Evolutionary conservation across 2,888 invertebrate genomes (phyloP).

Genomic region (Beris morrisii): DNA sequence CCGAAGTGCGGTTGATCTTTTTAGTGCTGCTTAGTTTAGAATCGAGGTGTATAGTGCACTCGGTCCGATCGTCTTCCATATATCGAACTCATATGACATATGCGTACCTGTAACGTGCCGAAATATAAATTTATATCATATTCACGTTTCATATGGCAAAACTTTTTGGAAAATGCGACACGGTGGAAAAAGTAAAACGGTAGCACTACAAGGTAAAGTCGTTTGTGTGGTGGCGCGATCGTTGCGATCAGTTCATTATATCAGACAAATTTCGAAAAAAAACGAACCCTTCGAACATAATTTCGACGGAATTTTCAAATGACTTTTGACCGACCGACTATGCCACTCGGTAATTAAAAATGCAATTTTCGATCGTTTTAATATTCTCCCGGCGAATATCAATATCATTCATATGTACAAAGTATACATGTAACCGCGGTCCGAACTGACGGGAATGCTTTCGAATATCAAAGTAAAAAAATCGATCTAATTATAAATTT

Average conservation of each 20-base stretch:
- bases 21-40: neutral
- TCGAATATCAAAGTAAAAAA: neutral
- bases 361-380: constrained; percentile 42
- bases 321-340: constrained; percentile 22
- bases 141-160: constrained; percentile 23
- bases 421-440: constrained; percentile 8
- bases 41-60: too few relatives aligned
- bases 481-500: constrained; percentile 32
- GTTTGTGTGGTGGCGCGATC: constrained; percentile 10
- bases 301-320: constrained; percentile 31
- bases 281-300: constrained; percentile 11
- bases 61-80: too few relatives aligned
- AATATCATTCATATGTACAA: constrained; percentile 40
- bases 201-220: constrained; percentile 1
- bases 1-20: neutral
- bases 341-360: constrained; percentile 40
- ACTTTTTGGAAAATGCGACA: neutral
- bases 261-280: neutral
- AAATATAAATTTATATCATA: constrained; percentile 33
- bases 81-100: constrained; percentile 5
- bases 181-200: neutral
- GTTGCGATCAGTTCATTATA: constrained; percentile 5
- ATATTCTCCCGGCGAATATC: constrained; percentile 42
- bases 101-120: constrained; percentile 12
- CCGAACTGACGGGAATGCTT: neutral